A percentile compares a stretch with the other conserved stretches of the same genome.
Conservation (phyloP, 2,797 vertebrate species). For the Diplodus puntazzo region DNA sequence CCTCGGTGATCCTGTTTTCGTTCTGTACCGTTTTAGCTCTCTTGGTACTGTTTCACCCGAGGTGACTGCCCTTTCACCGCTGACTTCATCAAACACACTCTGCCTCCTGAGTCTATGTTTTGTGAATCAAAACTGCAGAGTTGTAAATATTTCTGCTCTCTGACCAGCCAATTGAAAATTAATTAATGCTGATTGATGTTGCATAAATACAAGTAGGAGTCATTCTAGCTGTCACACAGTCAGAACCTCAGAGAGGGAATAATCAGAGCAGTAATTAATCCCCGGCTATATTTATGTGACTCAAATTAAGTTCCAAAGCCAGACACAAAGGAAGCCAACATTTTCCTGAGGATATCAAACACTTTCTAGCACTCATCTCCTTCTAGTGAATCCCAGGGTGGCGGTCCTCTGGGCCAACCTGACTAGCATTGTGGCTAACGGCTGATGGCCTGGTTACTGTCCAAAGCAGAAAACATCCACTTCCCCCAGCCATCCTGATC, state of each 20-base stretch:
- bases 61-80: background rate
- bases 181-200: conserved; percentile 10
- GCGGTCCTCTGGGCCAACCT: background rate
- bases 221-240: background rate
- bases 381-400: background rate
- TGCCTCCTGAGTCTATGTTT: background rate
- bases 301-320: background rate
- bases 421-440: no score
- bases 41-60: background rate
- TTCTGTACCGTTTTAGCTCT: background rate
- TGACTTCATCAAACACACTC: background rate
- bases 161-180: background rate
- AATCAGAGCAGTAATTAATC: background rate
- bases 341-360: background rate
- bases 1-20: background rate
- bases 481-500: no score
- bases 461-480: no score
- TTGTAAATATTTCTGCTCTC: background rate
- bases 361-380: background rate
- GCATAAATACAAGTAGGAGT: background rate
- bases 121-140: background rate
- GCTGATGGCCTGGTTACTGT: no score
- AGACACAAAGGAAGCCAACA: background rate
- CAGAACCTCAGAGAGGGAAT: background rate
- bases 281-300: background rate